These are phyloP conservation scores for Sphenopsis melanotis DNA, from an alignment of 2,797 vertebrate species.

Conservation along the genomic window DNA sequence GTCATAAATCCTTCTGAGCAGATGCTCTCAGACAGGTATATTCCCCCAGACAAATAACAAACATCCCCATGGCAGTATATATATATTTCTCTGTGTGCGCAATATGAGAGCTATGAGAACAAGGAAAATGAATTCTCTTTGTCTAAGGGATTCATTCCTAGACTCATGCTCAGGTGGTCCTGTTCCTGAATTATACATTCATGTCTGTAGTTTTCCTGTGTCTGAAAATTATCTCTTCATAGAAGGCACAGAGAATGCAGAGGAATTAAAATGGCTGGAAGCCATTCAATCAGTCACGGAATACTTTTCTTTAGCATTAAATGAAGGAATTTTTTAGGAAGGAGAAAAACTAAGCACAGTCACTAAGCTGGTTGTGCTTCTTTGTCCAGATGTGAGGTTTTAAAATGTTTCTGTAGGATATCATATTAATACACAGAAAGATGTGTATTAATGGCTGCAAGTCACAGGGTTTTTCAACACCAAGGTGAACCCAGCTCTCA, in stretches of 20 bases:
- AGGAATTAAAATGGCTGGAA: not conserved
- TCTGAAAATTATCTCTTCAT: not conserved
- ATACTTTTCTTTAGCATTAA: not conserved
- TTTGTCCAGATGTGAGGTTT: not conserved
- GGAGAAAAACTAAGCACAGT: not conserved
- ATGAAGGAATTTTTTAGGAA: not conserved
- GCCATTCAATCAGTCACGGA: not conserved
- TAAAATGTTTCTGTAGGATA: not conserved
- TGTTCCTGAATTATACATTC: not conserved
- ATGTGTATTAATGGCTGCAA: accelerated
- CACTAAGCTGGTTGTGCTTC: not conserved
- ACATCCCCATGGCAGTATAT: not conserved
- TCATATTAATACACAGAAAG: not conserved
- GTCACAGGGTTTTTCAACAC: not conserved
- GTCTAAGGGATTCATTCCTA: not conserved
- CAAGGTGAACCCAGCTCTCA: not conserved
- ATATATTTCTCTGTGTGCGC: not conserved
- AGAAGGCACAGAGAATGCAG: not conserved
- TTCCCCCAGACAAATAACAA: not conserved
- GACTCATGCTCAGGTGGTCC: not conserved
- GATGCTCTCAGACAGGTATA: not conserved
- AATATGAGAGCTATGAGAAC: not conserved
- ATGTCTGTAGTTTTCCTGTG: not conserved
- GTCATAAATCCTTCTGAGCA: not conserved
- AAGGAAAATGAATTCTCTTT: not conserved